These are phyloP conservation scores for Tipula helvola DNA, from an alignment of 2,888 invertebrate genomes.

Conservation along the genomic window DNA sequence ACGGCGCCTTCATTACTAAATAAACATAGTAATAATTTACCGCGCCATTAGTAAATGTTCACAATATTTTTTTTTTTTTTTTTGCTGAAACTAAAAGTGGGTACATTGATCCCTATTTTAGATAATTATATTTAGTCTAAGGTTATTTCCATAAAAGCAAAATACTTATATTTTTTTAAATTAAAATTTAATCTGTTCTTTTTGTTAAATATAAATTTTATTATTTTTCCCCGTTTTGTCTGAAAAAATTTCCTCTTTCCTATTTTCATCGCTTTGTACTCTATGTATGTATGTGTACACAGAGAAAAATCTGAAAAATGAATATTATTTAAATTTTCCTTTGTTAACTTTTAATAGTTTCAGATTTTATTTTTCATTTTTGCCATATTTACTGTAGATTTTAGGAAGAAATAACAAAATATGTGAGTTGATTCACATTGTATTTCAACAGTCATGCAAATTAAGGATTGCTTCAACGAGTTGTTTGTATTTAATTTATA, in stretches of 20 bases:
- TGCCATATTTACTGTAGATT: not conserved
- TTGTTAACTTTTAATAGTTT: constrained; percentile 4
- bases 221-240: not conserved
- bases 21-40: not conserved
- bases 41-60: not conserved
- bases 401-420: not conserved
- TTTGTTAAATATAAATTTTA: not conserved
- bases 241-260: not conserved
- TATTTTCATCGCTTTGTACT: not conserved
- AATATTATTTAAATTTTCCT: not conserved
- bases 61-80: not conserved
- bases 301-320: not conserved
- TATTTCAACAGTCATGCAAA: not conserved
- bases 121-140: not conserved
- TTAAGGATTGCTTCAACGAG: not conserved
- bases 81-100: not conserved
- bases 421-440: not conserved
- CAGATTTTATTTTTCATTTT: not conserved
- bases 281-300: not conserved
- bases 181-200: not conserved
- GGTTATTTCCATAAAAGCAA: not conserved
- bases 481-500: not conserved
- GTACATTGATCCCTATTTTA: not conserved
- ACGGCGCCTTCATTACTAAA: not conserved
- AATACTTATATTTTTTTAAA: not conserved